Percentiles rank a stretch among this genome's conserved stretches.
phyloP scores from a whole-genome alignment of 2,797 vertebrate genomes.

The Meda fulgida region DNA sequence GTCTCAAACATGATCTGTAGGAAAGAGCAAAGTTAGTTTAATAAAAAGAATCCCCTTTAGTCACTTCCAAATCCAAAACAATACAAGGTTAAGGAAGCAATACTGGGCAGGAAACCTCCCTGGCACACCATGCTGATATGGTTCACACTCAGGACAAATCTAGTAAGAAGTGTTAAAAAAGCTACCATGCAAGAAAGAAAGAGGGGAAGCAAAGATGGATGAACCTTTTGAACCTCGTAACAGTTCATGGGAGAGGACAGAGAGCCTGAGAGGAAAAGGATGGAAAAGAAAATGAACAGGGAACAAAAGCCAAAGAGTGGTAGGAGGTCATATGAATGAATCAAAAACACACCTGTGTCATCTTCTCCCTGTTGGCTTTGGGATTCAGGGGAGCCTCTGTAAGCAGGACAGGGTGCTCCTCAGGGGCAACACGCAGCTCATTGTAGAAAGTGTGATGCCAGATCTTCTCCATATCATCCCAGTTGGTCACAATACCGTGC shows the following conservation, averaged over 20 bases:
- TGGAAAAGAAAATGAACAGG: conserved; percentile 10
- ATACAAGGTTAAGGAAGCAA: background rate
- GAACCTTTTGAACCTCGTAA: conserved; percentile 86
- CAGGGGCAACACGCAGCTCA: conserved; percentile 93
- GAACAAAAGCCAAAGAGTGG: background rate
- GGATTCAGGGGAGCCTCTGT: conserved; percentile 94
- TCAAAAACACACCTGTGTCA: conserved; percentile 83
- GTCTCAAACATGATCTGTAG: conserved; percentile 98
- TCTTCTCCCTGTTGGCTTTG: conserved; percentile 92
- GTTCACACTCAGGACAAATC: background rate
- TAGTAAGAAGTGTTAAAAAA: conserved; percentile 12
- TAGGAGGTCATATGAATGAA: background rate
- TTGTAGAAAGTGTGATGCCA: conserved; percentile 97
- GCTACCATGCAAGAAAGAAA: conserved; percentile 64
- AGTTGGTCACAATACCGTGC: conserved; percentile 91
- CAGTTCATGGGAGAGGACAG: conserved; percentile 85
- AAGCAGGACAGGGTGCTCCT: conserved; percentile 97
- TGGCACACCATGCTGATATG: conserved; percentile 27
- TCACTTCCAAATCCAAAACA: background rate
- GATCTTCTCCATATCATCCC: conserved; percentile 90
- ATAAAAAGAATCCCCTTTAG: background rate
- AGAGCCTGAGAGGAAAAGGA: conserved; percentile 81
- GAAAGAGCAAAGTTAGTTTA: background rate
- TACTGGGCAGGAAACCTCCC: background rate
- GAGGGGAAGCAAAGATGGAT: conserved; percentile 62